Conservation (phyloP, 2,797 vertebrate genomes). For the Bucorvus abyssinicus region DNA sequence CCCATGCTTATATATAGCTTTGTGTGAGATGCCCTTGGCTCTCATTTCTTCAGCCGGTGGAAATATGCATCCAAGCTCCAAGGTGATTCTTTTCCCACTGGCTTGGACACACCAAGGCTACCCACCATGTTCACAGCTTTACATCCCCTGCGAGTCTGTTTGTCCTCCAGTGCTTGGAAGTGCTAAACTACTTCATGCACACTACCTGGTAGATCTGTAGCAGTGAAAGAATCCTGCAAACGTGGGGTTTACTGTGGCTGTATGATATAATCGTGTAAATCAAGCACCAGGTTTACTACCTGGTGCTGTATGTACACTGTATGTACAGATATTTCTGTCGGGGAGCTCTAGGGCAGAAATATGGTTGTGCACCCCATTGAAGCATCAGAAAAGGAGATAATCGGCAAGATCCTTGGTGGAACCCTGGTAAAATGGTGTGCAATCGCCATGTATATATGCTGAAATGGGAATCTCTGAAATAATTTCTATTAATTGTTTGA, state of each 20-base stretch:
- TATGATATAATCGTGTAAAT: not conserved
- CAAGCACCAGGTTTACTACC: not conserved
- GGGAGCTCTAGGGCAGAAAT: not conserved
- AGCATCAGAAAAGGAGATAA: not conserved
- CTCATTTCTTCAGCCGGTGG: not conserved
- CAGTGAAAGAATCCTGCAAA: not conserved
- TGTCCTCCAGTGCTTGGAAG: not conserved
- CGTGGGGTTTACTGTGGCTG: not conserved
- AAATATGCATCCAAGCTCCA: not conserved
- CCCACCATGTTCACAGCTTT: not conserved
- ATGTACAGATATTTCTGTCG: not conserved
- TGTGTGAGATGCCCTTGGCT: not conserved
- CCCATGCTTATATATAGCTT: not conserved
- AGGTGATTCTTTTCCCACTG: not conserved
- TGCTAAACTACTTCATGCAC: not conserved
- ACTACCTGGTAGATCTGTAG: not conserved
- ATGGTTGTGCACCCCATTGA: not conserved
- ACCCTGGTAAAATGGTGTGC: not conserved
- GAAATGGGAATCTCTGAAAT: not conserved
- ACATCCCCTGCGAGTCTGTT: not conserved
- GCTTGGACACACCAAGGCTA: not conserved
- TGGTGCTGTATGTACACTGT: not conserved
- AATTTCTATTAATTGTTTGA: not conserved
- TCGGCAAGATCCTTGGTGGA: not conserved
- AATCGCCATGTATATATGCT: not conserved